These are phyloP conservation scores for Arge pagana DNA, from an alignment of 2,888 invertebrate genomes.

Conservation along the genomic window DNA sequence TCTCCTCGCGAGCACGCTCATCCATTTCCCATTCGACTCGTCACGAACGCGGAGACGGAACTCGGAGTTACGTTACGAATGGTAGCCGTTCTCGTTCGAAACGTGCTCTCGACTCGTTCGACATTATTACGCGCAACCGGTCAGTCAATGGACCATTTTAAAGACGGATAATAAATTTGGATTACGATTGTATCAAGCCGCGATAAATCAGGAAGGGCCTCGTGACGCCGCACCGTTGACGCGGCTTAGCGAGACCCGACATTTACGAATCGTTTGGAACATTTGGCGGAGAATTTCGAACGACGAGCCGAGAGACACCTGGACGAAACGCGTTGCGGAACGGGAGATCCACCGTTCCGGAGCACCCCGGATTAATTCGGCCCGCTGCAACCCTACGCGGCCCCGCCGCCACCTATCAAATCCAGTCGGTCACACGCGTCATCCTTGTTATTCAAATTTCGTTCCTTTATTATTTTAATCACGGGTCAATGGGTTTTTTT, in stretches of 20 bases:
- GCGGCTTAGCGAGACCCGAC: constrained; percentile 40
- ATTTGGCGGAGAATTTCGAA: constrained; percentile 3
- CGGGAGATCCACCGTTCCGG: too few relatives aligned
- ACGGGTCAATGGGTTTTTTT: constrained; percentile 16
- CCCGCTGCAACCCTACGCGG: neutral
- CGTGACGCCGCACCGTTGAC: constrained; percentile 48
- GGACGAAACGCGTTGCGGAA: too few relatives aligned
- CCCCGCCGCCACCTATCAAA: neutral
- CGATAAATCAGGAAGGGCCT: constrained; percentile 34
- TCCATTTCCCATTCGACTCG: constrained; percentile 20
- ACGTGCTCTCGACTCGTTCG: constrained; percentile 49
- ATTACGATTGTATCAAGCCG: constrained; percentile 49
- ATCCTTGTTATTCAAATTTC: constrained; percentile 18
- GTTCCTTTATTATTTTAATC: constrained; percentile 16
- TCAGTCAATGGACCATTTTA: constrained; percentile 21
- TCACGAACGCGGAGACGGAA: constrained; percentile 14
- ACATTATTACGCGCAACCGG: constrained; percentile 43
- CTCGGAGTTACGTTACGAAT: constrained; percentile 4
- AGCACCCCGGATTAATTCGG: neutral
- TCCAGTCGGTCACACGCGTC: constrained; percentile 9
- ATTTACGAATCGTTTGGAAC: constrained; percentile 4
- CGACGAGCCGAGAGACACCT: constrained; percentile 10
- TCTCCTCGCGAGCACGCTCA: too few relatives aligned
- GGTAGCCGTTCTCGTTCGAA: constrained; percentile 40
- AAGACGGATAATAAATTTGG: constrained; percentile 48